A percentile compares a stretch with the other conserved stretches of the same genome.
Evolutionary conservation across 2,797 vertebrate genomes (phyloP).

Genomic region (Otolemur crassicaudatus): DNA sequence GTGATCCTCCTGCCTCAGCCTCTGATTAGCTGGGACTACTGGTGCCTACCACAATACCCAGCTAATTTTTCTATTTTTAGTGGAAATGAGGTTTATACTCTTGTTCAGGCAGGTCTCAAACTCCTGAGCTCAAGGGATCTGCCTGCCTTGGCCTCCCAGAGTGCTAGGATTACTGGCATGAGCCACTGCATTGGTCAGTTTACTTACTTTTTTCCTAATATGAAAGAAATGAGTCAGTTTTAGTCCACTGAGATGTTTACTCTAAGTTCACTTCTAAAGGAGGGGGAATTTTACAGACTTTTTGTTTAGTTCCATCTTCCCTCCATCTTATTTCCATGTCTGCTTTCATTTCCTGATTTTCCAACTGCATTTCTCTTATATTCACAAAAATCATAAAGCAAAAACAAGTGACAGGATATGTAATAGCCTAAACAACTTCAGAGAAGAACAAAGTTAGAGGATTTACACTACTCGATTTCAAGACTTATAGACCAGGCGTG

Average conservation of each 20-base stretch:
- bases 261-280: constrained; percentile 59
- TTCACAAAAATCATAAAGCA: not conserved
- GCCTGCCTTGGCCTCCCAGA: not conserved
- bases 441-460: constrained; percentile 18
- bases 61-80: not conserved
- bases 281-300: constrained; percentile 17
- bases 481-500: not conserved
- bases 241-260: constrained; percentile 33
- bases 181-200: too few species aligned
- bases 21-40: too few species aligned
- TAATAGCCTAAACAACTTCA: constrained; percentile 14
- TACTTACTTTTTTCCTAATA: not conserved
- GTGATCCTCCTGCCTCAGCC: too few species aligned
- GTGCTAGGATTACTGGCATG: too few species aligned
- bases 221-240: constrained; percentile 57
- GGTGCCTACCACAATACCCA: not conserved
- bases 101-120: not conserved
- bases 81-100: not conserved
- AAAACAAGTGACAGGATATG: constrained; percentile 38
- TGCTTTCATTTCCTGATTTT: constrained; percentile 63
- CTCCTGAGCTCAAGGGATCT: not conserved
- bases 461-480: not conserved
- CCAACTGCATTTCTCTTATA: not conserved
- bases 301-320: constrained; percentile 38
- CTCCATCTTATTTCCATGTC: constrained; percentile 26